Evolutionary conservation across 2,113 vertebrate species (phyloP).

Genomic region (Triplophysa rosa): DNA sequence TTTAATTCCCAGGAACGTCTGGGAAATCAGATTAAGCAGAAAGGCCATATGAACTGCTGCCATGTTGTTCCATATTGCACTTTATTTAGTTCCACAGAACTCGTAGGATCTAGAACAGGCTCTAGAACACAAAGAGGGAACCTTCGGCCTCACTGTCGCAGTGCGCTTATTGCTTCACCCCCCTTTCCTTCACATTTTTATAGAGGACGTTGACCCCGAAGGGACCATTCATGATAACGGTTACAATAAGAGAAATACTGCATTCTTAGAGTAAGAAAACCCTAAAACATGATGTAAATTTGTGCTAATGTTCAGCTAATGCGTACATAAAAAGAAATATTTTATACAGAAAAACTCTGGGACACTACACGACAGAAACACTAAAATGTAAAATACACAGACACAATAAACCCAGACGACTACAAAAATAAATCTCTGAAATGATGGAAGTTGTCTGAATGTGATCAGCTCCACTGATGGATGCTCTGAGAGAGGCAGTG

Average conservation of each 20-base stretch:
- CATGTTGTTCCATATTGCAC: constrained; percentile 59
- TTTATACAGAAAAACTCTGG: not conserved
- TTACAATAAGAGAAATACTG: constrained; percentile 39
- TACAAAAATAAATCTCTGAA: constrained; percentile 46
- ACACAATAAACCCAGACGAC: not conserved
- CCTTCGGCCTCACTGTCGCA: not conserved
- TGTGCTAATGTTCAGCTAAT: not conserved
- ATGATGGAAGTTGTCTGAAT: not conserved
- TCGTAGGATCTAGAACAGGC: constrained; percentile 15
- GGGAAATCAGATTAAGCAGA: not conserved
- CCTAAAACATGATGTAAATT: not conserved
- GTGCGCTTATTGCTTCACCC: constrained; percentile 50
- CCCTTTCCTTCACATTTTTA: constrained; percentile 47
- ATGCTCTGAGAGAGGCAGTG: constrained; percentile 12
- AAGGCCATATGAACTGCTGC: not conserved
- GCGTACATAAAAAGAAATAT: not conserved
- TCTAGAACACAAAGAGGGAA: constrained; percentile 35
- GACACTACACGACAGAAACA: constrained; percentile 8
- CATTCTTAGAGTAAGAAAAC: constrained; percentile 31
- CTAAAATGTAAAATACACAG: not conserved
- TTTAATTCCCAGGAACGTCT: not conserved
- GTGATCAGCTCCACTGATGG: not conserved
- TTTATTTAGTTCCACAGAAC: constrained; percentile 55
- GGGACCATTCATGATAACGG: not conserved
- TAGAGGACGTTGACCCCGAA: not conserved